Evolutionary conservation across 2,797 vertebrate species (phyloP).

Genomic region (Danio choprae): DNA sequence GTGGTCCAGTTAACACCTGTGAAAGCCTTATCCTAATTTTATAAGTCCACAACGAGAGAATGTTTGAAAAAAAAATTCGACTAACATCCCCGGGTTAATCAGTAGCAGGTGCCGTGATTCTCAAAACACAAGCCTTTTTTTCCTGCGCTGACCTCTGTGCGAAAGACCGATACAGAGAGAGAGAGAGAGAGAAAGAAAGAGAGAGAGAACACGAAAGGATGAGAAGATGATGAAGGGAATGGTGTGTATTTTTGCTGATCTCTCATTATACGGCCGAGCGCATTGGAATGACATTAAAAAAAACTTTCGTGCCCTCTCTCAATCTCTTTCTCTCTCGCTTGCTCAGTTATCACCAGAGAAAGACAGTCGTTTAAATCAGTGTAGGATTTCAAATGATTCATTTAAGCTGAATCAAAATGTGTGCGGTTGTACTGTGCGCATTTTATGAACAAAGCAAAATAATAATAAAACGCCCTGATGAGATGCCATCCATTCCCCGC

Average conservation of each 20-base stretch:
- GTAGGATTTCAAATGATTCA: neutral
- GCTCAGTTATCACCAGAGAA: neutral
- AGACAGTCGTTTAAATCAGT: neutral
- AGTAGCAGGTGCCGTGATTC: constrained; percentile 26
- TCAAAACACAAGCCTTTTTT: neutral
- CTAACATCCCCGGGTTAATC: constrained; percentile 2
- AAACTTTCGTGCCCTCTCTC: constrained; percentile 7
- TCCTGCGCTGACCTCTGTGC: constrained; percentile 1
- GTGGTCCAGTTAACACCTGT: neutral
- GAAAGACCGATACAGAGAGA: neutral
- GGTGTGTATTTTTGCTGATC: constrained; percentile 37
- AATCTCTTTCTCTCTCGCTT: neutral
- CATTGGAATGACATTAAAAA: constrained; percentile 48
- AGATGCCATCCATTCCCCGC: neutral
- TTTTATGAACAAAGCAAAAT: neutral
- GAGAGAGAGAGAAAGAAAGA: neutral
- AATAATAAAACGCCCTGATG: neutral
- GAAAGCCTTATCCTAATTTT: neutral
- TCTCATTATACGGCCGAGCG: constrained; percentile 25
- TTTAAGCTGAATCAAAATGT: constrained; percentile 2
- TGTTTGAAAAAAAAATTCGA: too few relatives aligned
- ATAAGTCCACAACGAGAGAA: neutral
- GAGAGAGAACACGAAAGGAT: neutral
- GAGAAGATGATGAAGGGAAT: neutral
- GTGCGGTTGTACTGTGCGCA: constrained; percentile 9